Conservation (phyloP, 2,888 invertebrate species). For the Carpatolechia fugitivella region DNA sequence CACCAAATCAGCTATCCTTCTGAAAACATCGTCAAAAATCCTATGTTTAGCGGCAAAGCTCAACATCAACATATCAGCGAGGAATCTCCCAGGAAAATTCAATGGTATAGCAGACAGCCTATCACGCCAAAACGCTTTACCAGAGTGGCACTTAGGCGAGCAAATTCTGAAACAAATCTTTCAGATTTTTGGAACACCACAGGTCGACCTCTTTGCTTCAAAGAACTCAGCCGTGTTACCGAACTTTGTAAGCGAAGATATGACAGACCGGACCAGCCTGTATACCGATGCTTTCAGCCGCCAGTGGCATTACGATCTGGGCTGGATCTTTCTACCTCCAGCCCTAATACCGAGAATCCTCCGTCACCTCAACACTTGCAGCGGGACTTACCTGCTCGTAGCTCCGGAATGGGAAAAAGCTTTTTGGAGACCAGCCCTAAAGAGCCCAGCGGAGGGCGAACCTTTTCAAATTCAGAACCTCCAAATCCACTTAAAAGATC, state of each 20-base stretch:
- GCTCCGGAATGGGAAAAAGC: constrained; percentile 23
- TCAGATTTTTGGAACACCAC: constrained; percentile 16
- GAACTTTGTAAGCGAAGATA: constrained; percentile 17
- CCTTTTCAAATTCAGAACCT: constrained; percentile 17
- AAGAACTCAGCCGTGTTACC: constrained; percentile 15
- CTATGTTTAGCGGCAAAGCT: not conserved
- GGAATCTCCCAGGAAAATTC: constrained; percentile 13
- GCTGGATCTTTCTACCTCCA: constrained; percentile 20
- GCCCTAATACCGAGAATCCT: constrained; percentile 10
- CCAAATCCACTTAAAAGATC: constrained; percentile 17
- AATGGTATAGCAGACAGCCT: constrained; percentile 16
- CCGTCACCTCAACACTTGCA: not conserved
- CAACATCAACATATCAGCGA: not conserved
- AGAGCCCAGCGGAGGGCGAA: constrained; percentile 6
- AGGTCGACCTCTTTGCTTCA: constrained; percentile 20
- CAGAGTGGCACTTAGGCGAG: constrained; percentile 9
- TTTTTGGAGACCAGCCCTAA: constrained; percentile 24
- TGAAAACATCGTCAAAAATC: not conserved
- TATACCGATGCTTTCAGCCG: constrained; percentile 21
- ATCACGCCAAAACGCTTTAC: constrained; percentile 2
- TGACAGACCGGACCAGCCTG: constrained; percentile 6
- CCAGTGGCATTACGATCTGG: constrained; percentile 11
- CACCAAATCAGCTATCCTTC: not conserved
- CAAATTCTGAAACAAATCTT: not conserved
- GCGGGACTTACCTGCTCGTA: not conserved